Evolutionary conservation across 2,888 invertebrate species (phyloP), one percentile per base, ranked within the genome.

Genomic region (Protophormia terraenovae): DNA sequence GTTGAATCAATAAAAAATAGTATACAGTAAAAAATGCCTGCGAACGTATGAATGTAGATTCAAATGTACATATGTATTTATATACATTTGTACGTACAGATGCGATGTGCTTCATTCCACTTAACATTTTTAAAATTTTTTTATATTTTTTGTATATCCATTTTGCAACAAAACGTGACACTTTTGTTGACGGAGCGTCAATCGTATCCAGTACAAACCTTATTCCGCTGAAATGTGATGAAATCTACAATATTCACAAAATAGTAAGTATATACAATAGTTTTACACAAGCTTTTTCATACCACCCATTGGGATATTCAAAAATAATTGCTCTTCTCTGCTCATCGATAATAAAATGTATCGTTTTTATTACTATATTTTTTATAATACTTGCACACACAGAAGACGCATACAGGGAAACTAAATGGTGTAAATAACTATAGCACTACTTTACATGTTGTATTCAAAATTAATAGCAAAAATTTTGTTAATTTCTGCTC

Each of bases 101-200:
- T 14, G 41, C 35, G 53, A 55, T 55, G 47, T 71, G 62, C 35
- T 55, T 55, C 19, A 55, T 47, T 55, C 73, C 73, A 80, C 80
- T 80, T 80, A 80, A 55, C 55, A 80, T 62, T 76, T 82, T 55
- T 47, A 60, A 27, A 35, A 47, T 24, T 73, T 60, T 82, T 82
- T 66, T 22, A 19, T 53, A 29, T 62, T 62, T 83, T 83, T 60
- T 29, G 69, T 66, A 27, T 27, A 79, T 45, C 38, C 38, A 27
- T 84, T 86, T 80, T 79, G 69, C 72, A 66, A 38, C 50, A 79
- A 79, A 78, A 87, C 87, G 87, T 87, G 87, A 84, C 87, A 86
- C 79, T 79, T 86, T 82, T 84, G 81, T 75, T 83, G 86, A 77
- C 58, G 72, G 27, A 73, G 27, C 64, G 45, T 84, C 79, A 79